Base-by-base conservation (phyloP, 2,888 invertebrate genomes). In the Eurytoma adleriae region DNA sequence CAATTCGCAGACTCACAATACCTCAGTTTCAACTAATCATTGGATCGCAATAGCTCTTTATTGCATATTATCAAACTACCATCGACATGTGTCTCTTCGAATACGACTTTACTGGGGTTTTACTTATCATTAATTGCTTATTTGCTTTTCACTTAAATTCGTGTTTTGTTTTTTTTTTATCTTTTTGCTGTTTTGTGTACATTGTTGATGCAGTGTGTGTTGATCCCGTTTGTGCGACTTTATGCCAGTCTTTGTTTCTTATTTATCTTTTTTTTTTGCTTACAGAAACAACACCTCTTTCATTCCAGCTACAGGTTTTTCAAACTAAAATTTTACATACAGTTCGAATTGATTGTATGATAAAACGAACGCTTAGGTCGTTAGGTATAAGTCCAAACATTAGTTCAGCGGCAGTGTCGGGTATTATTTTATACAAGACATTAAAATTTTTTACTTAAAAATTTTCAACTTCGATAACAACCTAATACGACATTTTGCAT, bases 221-320 rank as follows among this genome's bases (percentile, higher is more conserved):
- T 88, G 88, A 86, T 88, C 88, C 88, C 88, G 85, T 87, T 87
- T 86, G 83, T 85, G 83, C 81, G 81, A 84, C 78, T 85, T 50
- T 72, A 82, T 68, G 79, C 83, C 86, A 87, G 85, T 87, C 83
- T 86, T 83, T 68, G 84, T 82, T 83, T 82, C 40, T 71, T 68
- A 72, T 68, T 71, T 7, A 40, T 40, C 40, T 40, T 40, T 40
- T 40, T 40, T 40, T 40, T 40, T 40, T 7, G 10, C 40, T 10
- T 7, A 66, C 61, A 68, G 57, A 68, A 68, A 67, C 61, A 67
- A 78, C 71, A 71, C 57, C 50, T 40, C 71, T 64, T n/a, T 30
- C 20, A 24, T 54, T 50, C 7, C 48, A 20, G 10, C 24, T n/a
- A 14, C 24, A 57, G 61, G 3, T 20, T 59, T 78, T 68, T 64